Evolutionary conservation across 2,113 vertebrate genomes (phyloP).

Genomic region (Microtus pennsylvanicus): DNA sequence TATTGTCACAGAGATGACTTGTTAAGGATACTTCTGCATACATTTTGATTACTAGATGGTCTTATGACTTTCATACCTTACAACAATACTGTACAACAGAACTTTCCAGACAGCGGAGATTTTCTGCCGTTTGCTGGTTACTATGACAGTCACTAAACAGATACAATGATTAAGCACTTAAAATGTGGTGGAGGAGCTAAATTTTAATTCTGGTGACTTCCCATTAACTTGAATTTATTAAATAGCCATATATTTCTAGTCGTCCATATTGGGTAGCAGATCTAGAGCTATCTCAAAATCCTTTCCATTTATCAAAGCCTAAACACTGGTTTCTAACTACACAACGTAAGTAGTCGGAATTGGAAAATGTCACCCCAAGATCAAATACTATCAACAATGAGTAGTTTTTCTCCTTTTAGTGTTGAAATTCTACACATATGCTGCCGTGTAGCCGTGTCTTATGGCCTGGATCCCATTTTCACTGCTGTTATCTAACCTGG

Average conservation of each 20-base stretch:
- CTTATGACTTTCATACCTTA: conserved; percentile 5
- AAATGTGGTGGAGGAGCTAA: neutral
- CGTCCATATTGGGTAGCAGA: neutral
- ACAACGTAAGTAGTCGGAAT: neutral
- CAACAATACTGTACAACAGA: neutral
- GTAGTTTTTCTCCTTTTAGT: neutral
- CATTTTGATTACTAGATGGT: neutral
- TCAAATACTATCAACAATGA: neutral
- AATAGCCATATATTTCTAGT: neutral
- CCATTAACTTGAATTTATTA: conserved; percentile 29
- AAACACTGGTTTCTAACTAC: conserved; percentile 7
- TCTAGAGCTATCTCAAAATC: conserved; percentile 23
- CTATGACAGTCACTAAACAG: neutral
- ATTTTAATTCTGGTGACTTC: conserved; percentile 45
- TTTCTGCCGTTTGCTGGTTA: neutral
- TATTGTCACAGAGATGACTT: neutral
- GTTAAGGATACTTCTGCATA: neutral
- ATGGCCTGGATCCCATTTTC: neutral
- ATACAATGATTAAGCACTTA: neutral
- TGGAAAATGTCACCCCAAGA: neutral
- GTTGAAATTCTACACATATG: neutral
- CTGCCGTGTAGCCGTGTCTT: neutral
- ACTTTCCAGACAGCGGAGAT: neutral
- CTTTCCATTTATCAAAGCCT: neutral
- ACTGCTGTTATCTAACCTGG: neutral